Evolutionary conservation across 2,113 vertebrate genomes (phyloP).

Genomic region (Psilopsiagon aymara): DNA sequence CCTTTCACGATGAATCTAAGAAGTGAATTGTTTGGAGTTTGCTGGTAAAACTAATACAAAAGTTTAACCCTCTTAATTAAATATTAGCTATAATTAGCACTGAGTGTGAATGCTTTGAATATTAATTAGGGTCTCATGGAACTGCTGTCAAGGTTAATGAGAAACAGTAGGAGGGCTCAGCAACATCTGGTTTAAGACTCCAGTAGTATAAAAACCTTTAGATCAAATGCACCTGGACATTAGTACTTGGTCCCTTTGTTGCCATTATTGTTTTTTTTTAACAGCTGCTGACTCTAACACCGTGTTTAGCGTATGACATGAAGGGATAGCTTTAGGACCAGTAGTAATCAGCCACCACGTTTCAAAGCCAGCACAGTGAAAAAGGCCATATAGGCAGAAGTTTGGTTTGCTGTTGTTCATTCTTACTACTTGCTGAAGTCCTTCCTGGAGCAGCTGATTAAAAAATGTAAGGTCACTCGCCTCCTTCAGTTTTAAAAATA

Average conservation of each 20-base stretch:
- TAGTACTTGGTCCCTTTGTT: background rate
- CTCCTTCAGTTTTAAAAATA: background rate
- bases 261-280: background rate
- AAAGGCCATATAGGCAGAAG: background rate
- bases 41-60: slow-evolving; percentile 57
- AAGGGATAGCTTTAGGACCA: background rate
- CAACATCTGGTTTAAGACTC: slow-evolving; percentile 77
- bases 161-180: slow-evolving; percentile 66
- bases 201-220: background rate
- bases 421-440: background rate
- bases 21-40: slow-evolving; percentile 35
- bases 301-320: background rate
- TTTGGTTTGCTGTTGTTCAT: background rate
- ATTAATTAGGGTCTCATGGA: slow-evolving; percentile 76
- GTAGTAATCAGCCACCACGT: background rate
- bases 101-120: slow-evolving; percentile 74
- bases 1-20: background rate
- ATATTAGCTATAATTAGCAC: slow-evolving; percentile 82
- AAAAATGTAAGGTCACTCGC: background rate
- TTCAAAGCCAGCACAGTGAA: background rate
- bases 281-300: slow-evolving; percentile 2
- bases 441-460: background rate
- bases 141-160: slow-evolving; percentile 79
- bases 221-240: background rate
- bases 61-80: slow-evolving; percentile 80